Conservation (phyloP, 1,140 invertebrate genomes). For the Neodiprion virginianus region DNA sequence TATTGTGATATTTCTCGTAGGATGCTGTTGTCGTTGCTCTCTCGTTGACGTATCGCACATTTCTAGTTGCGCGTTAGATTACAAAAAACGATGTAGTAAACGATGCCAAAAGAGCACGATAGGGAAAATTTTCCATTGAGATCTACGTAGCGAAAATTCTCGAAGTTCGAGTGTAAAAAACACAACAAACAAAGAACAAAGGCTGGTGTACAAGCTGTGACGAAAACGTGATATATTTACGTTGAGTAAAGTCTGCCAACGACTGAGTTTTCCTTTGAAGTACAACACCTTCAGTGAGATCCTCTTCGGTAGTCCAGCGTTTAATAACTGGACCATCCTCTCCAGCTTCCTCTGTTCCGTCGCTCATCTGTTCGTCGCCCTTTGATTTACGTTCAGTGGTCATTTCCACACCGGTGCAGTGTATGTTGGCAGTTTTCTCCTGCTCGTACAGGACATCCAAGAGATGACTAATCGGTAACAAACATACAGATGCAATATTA, state of each 20-base stretch:
- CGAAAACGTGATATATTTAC: constrained; percentile 30
- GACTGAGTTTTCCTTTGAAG: constrained; percentile 56
- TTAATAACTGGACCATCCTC: constrained; percentile 35
- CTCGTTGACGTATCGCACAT: too few relatives aligned
- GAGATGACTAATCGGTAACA: constrained; percentile 58
- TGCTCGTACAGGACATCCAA: constrained; percentile 77
- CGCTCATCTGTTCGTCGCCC: constrained; percentile 37
- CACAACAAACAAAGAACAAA: too few relatives aligned
- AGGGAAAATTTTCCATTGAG: too few relatives aligned
- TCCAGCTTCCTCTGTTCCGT: constrained; percentile 31
- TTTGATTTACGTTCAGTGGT: constrained; percentile 36
- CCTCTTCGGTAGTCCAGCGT: constrained; percentile 60
- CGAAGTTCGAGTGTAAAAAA: too few relatives aligned
- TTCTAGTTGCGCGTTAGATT: too few relatives aligned
- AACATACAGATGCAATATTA: constrained; percentile 13
- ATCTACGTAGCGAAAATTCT: too few relatives aligned
- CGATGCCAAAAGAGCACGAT: too few relatives aligned
- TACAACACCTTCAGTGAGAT: constrained; percentile 50
- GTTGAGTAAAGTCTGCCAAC: constrained; percentile 55
- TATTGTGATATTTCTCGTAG: too few relatives aligned
- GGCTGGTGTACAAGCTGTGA: not conserved
- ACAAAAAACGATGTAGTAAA: too few relatives aligned
- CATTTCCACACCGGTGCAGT: constrained; percentile 29
- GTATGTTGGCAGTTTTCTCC: constrained; percentile 58
- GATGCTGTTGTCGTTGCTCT: too few relatives aligned